These are phyloP conservation scores for Micropterix aruncella DNA, from an alignment of 2,888 invertebrate species.

Conservation along the genomic window DNA sequence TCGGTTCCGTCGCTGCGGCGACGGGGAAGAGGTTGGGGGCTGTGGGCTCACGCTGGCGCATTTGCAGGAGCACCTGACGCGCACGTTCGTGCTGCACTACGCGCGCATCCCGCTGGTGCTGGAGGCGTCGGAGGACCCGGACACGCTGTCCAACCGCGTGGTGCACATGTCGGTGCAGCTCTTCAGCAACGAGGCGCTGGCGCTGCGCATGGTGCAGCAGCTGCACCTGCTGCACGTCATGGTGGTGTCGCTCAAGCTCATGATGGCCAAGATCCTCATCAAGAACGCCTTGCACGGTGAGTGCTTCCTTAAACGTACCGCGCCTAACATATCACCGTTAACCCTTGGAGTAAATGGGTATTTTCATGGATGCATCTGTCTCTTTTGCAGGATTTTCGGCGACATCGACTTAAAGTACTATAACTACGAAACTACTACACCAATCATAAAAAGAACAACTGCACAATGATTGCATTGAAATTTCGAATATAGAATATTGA, in stretches of 20 bases:
- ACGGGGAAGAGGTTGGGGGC: no score
- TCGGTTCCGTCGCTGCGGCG: no score
- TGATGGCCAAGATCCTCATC: conserved; percentile 87
- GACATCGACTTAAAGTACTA: no score
- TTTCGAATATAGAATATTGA: no score
- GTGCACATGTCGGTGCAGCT: conserved; percentile 96
- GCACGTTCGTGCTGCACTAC: conserved; percentile 93
- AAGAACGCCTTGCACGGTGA: conserved; percentile 74
- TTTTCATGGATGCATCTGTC: no score
- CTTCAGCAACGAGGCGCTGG: conserved; percentile 87
- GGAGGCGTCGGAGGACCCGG: conserved; percentile 73
- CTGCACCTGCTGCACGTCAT: conserved; percentile 84
- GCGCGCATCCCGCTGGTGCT: conserved; percentile 87
- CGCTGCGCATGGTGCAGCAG: conserved; percentile 82
- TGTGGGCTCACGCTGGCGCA: conserved; percentile 7
- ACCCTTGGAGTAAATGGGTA: no score
- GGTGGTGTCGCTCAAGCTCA: conserved; percentile 78
- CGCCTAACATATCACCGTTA: no score
- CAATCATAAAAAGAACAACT: no score
- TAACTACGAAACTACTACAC: no score
- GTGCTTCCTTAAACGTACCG: no score
- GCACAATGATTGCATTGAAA: no score
- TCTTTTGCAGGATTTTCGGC: no score
- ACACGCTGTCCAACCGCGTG: conserved; percentile 87
- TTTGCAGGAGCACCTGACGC: conserved; percentile 74